Conservation (phyloP, 2,888 invertebrate species). For the Drosophila ustulata region DNA sequence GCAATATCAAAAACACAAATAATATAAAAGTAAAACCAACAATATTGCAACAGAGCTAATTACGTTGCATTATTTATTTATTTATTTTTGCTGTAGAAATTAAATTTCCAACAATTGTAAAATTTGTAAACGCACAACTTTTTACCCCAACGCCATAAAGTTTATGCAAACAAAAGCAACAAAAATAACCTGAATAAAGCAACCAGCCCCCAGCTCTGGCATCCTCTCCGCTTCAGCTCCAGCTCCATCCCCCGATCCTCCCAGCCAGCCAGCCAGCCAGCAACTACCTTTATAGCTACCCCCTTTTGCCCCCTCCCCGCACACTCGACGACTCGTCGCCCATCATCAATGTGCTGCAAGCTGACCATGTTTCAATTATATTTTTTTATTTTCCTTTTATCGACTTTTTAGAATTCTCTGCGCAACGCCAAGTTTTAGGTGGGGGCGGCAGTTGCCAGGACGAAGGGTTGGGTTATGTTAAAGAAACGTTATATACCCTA, state of each 20-base stretch:
- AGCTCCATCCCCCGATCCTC: not conserved
- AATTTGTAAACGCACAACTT: conserved; percentile 46
- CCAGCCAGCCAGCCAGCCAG: not conserved
- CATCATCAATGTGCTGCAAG: conserved; percentile 40
- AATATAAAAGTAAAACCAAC: conserved; percentile 11
- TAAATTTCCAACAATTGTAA: conserved; percentile 46
- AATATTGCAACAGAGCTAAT: conserved; percentile 35
- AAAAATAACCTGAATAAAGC: conserved; percentile 11
- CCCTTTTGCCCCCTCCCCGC: not conserved
- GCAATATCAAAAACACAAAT: not conserved
- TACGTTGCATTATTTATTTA: conserved; percentile 49
- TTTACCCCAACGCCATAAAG: conserved; percentile 31
- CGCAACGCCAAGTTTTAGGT: conserved; percentile 19
- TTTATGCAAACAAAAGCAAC: conserved; percentile 29
- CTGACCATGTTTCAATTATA: conserved; percentile 56
- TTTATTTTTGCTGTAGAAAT: conserved; percentile 36
- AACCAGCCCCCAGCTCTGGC: not conserved
- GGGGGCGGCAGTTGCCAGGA: not conserved
- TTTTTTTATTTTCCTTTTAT: conserved; percentile 44
- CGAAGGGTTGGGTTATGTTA: not conserved
- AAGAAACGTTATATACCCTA: not conserved
- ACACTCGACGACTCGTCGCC: not conserved
- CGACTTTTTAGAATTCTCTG: conserved; percentile 41
- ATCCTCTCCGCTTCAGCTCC: not conserved
- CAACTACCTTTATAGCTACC: conserved; percentile 3